Evolutionary conservation across 2,797 vertebrate genomes (phyloP).

Genomic region (Pseudochirops cupreus): DNA sequence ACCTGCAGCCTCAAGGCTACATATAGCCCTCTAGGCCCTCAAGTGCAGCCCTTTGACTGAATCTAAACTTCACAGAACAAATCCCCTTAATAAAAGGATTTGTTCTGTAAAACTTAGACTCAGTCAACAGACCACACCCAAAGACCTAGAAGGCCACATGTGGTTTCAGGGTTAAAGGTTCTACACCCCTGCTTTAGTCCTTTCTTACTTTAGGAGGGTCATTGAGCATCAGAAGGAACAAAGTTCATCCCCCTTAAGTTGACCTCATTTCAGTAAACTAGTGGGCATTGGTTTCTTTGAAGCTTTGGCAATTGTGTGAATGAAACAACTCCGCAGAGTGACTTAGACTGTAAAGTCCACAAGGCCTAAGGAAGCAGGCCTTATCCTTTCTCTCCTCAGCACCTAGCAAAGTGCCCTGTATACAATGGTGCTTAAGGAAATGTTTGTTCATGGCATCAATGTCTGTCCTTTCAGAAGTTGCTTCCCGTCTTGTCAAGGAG

Average conservation of each 20-base stretch:
- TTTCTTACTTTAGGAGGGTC: neutral
- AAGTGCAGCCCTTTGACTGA: too few relatives aligned
- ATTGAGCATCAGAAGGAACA: neutral
- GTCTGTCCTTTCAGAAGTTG: constrained; percentile 85
- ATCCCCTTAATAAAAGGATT: too few relatives aligned
- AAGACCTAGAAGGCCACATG: too few relatives aligned
- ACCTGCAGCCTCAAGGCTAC: too few relatives aligned
- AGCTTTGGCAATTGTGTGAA: neutral
- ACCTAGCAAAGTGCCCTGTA: neutral
- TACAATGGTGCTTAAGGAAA: neutral
- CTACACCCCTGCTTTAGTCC: neutral
- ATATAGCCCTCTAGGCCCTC: too few relatives aligned
- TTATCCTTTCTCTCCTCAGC: neutral
- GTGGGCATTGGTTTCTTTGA: neutral
- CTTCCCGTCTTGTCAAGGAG: constrained; percentile 88
- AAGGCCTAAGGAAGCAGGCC: neutral
- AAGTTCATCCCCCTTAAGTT: neutral
- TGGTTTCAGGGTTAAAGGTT: too few relatives aligned
- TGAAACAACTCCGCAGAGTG: neutral
- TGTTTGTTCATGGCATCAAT: neutral
- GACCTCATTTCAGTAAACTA: neutral
- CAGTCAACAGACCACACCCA: too few relatives aligned
- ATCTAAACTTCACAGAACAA: too few relatives aligned
- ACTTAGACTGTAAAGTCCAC: neutral
- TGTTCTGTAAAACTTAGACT: too few relatives aligned